A percentile compares a stretch with the other conserved stretches of the same genome.
These are phyloP conservation scores for Sebastes cheni DNA, from an alignment of 2,797 vertebrate genomes.

Conservation along the genomic window DNA sequence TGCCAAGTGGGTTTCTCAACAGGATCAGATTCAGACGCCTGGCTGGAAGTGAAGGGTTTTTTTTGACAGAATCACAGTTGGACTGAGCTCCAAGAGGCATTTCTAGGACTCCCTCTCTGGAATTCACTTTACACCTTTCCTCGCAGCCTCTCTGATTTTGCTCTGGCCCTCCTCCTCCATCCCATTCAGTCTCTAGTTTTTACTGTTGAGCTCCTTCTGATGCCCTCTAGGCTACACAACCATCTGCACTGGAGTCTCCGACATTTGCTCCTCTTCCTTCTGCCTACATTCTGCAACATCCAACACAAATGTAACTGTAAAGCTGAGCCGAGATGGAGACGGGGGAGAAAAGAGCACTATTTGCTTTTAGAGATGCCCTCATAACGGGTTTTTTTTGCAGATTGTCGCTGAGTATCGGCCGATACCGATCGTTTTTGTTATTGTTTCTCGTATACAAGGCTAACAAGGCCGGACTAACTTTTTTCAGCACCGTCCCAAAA, in stretches of 20 bases:
- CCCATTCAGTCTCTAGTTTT: background rate
- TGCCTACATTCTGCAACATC: no score
- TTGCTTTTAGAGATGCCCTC: no score
- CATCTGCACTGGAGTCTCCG: background rate
- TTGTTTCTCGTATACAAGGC: no score
- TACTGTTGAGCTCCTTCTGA: background rate
- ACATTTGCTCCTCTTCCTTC: background rate
- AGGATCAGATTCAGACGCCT: background rate
- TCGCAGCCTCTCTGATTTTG: background rate
- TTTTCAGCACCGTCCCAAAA: no score
- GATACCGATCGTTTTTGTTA: no score
- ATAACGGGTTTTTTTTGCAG: rapidly evolving
- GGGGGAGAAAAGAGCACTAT: no score
- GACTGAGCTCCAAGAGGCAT: background rate
- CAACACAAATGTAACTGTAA: no score
- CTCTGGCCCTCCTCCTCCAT: background rate
- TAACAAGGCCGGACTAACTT: no score
- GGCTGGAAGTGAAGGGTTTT: background rate
- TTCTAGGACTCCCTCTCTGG: background rate
- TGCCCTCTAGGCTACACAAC: background rate
- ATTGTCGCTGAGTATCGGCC: no score
- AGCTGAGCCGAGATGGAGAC: no score
- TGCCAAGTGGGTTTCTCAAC: background rate
- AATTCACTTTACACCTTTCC: background rate
- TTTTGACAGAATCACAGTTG: background rate